phyloP scores from a whole-genome alignment of 2,113 vertebrate genomes.

The Delphinapterus leucas region DNA sequence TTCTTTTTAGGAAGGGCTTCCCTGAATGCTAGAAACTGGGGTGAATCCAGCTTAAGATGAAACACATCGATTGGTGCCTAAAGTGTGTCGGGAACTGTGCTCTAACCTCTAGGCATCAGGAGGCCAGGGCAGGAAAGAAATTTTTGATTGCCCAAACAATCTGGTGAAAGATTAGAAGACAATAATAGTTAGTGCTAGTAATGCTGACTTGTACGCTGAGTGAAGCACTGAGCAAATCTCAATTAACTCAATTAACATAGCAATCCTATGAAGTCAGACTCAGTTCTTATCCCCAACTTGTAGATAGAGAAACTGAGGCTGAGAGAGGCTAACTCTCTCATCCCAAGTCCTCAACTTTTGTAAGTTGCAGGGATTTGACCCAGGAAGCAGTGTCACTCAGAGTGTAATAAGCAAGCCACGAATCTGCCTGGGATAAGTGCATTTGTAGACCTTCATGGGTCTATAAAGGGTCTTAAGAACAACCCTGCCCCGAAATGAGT shows the following conservation, averaged over 20 bases:
- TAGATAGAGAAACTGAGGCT: neutral
- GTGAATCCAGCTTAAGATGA: neutral
- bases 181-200: neutral
- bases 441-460: neutral
- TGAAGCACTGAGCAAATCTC: neutral
- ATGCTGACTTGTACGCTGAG: neutral
- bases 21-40: no score
- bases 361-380: neutral
- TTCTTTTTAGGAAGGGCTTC: neutral
- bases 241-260: neutral
- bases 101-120: neutral
- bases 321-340: neutral
- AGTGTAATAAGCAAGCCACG: no score
- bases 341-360: neutral
- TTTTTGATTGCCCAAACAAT: neutral
- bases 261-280: neutral
- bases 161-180: neutral
- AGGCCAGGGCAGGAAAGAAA: neutral
- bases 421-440: neutral
- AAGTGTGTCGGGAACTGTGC: neutral
- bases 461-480: neutral
- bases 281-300: neutral
- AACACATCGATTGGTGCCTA: neutral
- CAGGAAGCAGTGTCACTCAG: neutral
- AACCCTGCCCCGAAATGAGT: no score